Base-by-base conservation (phyloP, 2,113 vertebrate species). In the Galeopterus variegatus region DNA sequence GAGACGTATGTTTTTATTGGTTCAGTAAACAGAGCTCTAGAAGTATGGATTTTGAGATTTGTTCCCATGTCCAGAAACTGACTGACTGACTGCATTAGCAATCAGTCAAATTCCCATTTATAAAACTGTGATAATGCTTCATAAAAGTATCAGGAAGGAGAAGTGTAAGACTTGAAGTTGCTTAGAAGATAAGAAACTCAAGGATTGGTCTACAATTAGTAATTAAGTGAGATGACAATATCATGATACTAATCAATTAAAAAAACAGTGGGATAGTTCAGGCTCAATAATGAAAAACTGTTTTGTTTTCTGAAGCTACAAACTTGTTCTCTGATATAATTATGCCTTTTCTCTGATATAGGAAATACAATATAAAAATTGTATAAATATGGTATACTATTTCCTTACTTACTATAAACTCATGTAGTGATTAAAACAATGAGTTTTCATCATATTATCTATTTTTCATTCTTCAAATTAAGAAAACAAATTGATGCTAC, bases 381-480 rank as follows among this genome's bases (percentile, higher is more conserved):
- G 6, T 33, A 52, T 26, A 85, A 76, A 31, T 62, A 82, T 56
- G 41, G 26, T 36, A 93, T 23, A 36, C 12, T 5, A 58, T 92
- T 89, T 28, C 62, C 69, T 48, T 54, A 67, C 41, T 89, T 86
- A 83, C 17, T 31, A 76, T 65, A 60, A 93, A 89, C 88, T 90
- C 15, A 88, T 76, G 72, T 64, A 92, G 31, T 77, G 24, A 82
- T 90, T 80, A 85, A 94, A 90, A 69, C 8, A 50, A 50, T 72
- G 33, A 5, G 1, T 70, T 85, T 84, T 85, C n/a, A 92, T 75
- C 4, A 36, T 41, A 86, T 62, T 28, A 54, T 83, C 50, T 70
- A 83, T 33, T 86, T 96, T 82, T 86, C 54, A 92, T 95, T 94
- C 33, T 90, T 92, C 79, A 83, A 93, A 81, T 76, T 56, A 89